phyloP scores from a whole-genome alignment of 2,797 vertebrate species.

The Poecilia gillii region DNA sequence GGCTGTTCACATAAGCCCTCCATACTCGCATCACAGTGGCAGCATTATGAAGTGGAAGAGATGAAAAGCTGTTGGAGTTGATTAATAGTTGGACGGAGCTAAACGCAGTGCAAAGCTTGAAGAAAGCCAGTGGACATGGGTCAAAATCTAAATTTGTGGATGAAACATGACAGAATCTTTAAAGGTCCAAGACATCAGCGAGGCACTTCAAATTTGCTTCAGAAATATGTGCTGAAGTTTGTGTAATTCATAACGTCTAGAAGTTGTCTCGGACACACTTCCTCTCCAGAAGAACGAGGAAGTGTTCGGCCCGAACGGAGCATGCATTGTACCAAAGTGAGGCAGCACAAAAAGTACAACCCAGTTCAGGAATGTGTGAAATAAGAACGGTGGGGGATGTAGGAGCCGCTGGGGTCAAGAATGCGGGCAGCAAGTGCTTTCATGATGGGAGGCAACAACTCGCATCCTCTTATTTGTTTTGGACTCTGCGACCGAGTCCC shows the following conservation, averaged over 20 bases:
- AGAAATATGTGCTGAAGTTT: slow-evolving; percentile 22
- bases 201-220: not conserved
- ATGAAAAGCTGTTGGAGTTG: not conserved
- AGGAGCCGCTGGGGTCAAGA: slow-evolving; percentile 62
- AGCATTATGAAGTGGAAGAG: not conserved
- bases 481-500: slow-evolving; percentile 42
- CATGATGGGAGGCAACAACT: slow-evolving; percentile 53
- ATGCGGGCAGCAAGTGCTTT: slow-evolving; percentile 59
- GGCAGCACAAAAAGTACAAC: slow-evolving; percentile 44
- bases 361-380: slow-evolving; percentile 53
- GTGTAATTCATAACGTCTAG: not conserved
- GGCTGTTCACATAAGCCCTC: not conserved
- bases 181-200: not conserved
- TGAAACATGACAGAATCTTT: not conserved
- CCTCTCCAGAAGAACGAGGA: slow-evolving; percentile 8
- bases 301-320: slow-evolving; percentile 13
- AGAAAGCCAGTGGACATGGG: not conserved
- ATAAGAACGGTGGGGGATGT: slow-evolving; percentile 38
- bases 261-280: not conserved
- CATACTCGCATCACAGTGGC: not conserved
- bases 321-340: slow-evolving; percentile 5
- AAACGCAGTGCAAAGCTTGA: not conserved
- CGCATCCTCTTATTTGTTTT: slow-evolving; percentile 71
- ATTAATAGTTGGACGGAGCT: not conserved
- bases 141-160: not conserved